A percentile compares a stretch with the other conserved stretches of the same genome.
Conservation (phyloP, 1,140 invertebrate genomes). For the Hesperophylax magnus region DNA sequence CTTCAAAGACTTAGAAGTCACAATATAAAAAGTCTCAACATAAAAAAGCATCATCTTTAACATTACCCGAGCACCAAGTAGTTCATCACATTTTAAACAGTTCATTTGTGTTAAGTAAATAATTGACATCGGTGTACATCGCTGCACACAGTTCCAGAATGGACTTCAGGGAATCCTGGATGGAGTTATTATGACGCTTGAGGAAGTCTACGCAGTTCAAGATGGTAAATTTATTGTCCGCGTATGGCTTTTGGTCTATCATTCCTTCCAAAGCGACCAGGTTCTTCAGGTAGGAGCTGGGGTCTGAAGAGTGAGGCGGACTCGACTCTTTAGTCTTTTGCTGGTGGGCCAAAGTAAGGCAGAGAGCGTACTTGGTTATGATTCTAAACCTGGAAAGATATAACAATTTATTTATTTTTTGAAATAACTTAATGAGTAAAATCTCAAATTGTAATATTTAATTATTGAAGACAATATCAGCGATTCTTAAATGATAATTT, state of each 20-base stretch:
- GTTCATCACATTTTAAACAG: conserved; percentile 42
- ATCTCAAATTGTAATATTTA: too few species aligned
- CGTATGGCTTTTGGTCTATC: conserved; percentile 47
- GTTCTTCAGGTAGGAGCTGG: not conserved
- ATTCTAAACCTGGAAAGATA: conserved; percentile 48
- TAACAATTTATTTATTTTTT: too few species aligned
- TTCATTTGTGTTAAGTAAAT: conserved; percentile 29
- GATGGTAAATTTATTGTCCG: conserved; percentile 32
- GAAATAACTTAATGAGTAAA: too few species aligned
- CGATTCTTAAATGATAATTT: too few species aligned
- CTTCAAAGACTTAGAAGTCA: too few species aligned
- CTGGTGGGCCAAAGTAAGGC: conserved; percentile 19
- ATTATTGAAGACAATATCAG: too few species aligned
- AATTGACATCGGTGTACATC: conserved; percentile 47
- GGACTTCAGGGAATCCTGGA: conserved; percentile 35
- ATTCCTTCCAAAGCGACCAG: conserved; percentile 20
- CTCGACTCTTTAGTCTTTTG: conserved; percentile 27
- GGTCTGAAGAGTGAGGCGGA: not conserved
- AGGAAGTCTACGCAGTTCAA: conserved; percentile 22
- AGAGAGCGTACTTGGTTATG: conserved; percentile 45
- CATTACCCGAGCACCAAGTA: not conserved
- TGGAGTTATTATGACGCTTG: conserved; percentile 33
- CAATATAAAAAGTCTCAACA: too few species aligned
- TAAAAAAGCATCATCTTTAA: too few species aligned
- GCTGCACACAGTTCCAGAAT: conserved; percentile 33